Evolutionary conservation across 2,113 vertebrate genomes (phyloP), one percentile per base, ranked within the genome.

Genomic region (Heteronetta atricapilla): DNA sequence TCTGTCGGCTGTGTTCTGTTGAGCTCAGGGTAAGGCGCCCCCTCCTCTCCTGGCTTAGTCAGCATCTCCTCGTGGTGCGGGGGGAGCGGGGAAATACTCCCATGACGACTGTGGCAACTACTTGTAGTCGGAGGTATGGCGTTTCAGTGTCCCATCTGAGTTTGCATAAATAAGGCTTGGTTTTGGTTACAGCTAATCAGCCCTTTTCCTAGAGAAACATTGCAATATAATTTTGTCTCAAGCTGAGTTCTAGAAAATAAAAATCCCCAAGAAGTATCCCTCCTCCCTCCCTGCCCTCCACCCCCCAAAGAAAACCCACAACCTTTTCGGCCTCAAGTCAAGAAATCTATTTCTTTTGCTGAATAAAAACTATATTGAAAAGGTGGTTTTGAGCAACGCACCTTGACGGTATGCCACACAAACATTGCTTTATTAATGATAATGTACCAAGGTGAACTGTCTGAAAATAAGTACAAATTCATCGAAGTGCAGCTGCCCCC

Each of bases 121-220:
- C 90, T 94, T 86, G 29, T 84, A 14, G 84, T 93, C 40, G 40
- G 56, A 73, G 48, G 17, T 31, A 69, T 69, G 66, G 69, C 48
- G 59, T 89, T 84, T 69, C 2, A 0, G 82, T 93, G 69, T 86
- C 77, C 44, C 84, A 66, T 78, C 62, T 21, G 48, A 79, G 77
- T 87, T 90, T 87, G 48, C 36, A 52, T 90, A 88, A 93, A 72
- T 50, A 66, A 7, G 21, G 75, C 6, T 92, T 94, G 56, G n/a
- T 82, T 94, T 93, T 89, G 74, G 73, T 93, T 86, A 66, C 28
- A 70, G 44, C 36, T 86, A 82, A 82, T 88, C 66, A 68, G 31
- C 77, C n/a, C 56, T 81, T 82, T 88, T 78, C 66, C 76, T 90
- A 69, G 92, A 75, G 58, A 53, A 92, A 48, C 31, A 5, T 2